phyloP scores from a whole-genome alignment of 1,140 invertebrate species.

The Drosophila athabasca region DNA sequence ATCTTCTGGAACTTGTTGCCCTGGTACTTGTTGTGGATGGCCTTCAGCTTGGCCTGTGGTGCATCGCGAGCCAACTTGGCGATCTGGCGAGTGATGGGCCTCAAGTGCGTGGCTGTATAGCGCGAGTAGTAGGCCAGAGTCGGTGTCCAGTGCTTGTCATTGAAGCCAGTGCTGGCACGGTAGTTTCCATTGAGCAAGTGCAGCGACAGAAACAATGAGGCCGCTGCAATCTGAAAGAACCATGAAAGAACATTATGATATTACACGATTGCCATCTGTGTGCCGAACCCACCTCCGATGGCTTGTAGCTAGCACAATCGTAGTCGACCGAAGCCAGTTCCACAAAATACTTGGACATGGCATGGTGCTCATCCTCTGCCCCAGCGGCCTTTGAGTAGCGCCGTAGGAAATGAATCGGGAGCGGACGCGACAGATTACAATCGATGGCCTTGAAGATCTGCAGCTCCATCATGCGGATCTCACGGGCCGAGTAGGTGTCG shows the following conservation, averaged over 20 bases:
- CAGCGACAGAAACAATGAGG: constrained; percentile 85
- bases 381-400: constrained; percentile 87
- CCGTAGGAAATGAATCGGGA: constrained; percentile 94
- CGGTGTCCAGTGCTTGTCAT: constrained; percentile 85
- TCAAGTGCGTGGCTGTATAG: constrained; percentile 85
- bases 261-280: not conserved
- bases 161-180: constrained; percentile 73
- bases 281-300: constrained; percentile 86
- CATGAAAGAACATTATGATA: not conserved
- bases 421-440: constrained; percentile 92
- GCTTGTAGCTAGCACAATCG: constrained; percentile 90
- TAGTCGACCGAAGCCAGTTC: constrained; percentile 94
- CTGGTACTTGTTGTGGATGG: constrained; percentile 87
- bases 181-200: constrained; percentile 84
- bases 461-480: constrained; percentile 94
- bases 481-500: constrained; percentile 91
- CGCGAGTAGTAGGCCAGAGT: constrained; percentile 87
- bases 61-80: constrained; percentile 86
- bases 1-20: constrained; percentile 86
- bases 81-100: constrained; percentile 86
- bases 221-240: constrained; percentile 83
- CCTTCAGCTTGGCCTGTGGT: constrained; percentile 86
- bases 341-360: constrained; percentile 96
- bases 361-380: constrained; percentile 90
- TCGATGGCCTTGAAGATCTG: constrained; percentile 90